Conservation (phyloP, 2,113 vertebrate species). For the Indicator maculatus region DNA sequence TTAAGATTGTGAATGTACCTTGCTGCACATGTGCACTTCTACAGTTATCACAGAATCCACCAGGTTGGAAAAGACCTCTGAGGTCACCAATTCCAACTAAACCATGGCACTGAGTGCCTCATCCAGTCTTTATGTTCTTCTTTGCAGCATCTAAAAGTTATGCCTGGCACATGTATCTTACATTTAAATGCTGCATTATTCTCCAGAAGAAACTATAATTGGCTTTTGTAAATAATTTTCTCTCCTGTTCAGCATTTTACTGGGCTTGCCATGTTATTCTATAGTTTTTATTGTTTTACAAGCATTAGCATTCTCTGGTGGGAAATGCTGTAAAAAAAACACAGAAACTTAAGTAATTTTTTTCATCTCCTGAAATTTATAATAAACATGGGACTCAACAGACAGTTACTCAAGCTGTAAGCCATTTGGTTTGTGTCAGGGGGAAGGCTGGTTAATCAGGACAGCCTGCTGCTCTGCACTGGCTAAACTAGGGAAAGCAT, state of each 20-base stretch:
- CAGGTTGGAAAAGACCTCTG: no score
- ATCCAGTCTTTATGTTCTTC: not conserved
- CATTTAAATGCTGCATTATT: conserved; percentile 29
- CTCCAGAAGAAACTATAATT: conserved; percentile 32
- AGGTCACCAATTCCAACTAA: no score
- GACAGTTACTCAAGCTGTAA: conserved; percentile 43
- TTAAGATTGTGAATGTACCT: not conserved
- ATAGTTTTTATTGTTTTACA: conserved; percentile 49
- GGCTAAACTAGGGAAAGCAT: conserved; percentile 3
- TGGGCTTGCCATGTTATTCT: conserved; percentile 2
- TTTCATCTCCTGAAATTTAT: conserved; percentile 59
- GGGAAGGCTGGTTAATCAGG: conserved; percentile 5
- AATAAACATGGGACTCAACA: conserved; percentile 35
- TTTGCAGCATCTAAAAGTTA: conserved; percentile 6
- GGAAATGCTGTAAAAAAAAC: conserved; percentile 57
- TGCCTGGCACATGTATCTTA: not conserved
- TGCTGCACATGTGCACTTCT: not conserved
- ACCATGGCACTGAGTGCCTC: no score
- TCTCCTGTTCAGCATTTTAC: conserved; percentile 53
- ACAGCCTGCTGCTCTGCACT: conserved; percentile 46
- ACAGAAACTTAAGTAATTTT: conserved; percentile 36
- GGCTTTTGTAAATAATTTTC: conserved; percentile 49
- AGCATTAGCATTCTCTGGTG: conserved; percentile 25
- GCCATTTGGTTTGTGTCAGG: conserved; percentile 59
- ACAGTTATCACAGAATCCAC: not conserved